Evolutionary conservation across 1,140 invertebrate genomes (phyloP), one percentile per base, ranked within the genome.

Genomic region (Aradophagus sp.): DNA sequence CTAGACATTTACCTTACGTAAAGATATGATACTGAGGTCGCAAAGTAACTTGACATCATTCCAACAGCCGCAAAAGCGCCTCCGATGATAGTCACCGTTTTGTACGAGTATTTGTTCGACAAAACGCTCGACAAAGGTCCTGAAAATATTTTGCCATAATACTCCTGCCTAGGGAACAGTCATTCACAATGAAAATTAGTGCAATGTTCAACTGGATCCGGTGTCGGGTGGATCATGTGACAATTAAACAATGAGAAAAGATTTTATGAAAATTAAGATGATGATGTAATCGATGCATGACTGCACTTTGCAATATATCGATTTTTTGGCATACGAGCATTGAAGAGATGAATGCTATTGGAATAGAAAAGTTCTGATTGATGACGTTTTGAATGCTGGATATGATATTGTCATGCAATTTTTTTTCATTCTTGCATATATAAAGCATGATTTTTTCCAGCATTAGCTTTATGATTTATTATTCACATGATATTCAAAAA

Each of bases 91-190:
- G 95, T 96, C 11, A 97, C 93, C 6, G 91, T 93, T n/a, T 93
- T 87, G 82, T 97, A 97, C 14, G 96, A 97, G 87, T 92, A 96
- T 79, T 92, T 93, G 35, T 95, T 92, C 0, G 94, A 96, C 31
- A 97, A 86, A 70, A 95, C 91, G 78, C 94, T 95, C 10, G 96
- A 95, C 34, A 98, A 81, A 10, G 96, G 96, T 74, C 95, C 96
- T 91, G 87, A 74, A 82, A 91, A 80, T 26, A 73, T 68, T 67
- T 63, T 73, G 56, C 70, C 70, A 67, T 67, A 67, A 73, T 73
- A 73, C 70, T 67, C 70, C 70, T 45, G 50, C 70, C 70, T 73
- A 58, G 15, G 62, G 14, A 73, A 67, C 70, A 73, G 62, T 62
- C 56, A 56, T 56, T 34, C 38, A 55, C 48, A 65, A 58, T 63